A percentile compares a stretch with the other conserved stretches of the same genome.
Conservation (phyloP, 2,888 invertebrate genomes). For the Tolmerus cingulatus region DNA sequence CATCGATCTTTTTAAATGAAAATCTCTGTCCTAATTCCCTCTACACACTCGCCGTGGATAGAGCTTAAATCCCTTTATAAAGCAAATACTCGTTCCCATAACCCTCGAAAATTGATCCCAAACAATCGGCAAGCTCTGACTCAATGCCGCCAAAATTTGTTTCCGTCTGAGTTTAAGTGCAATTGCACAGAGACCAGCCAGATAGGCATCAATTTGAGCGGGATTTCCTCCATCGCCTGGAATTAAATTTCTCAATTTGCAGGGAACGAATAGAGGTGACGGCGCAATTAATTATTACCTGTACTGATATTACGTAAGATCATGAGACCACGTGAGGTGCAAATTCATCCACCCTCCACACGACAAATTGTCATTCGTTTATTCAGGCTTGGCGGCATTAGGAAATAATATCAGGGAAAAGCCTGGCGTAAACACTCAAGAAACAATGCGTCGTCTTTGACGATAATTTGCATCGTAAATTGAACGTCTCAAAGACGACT, state of each 20-base stretch:
- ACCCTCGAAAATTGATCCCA: background rate
- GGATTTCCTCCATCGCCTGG: background rate
- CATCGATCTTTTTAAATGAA: background rate
- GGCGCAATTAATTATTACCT: background rate
- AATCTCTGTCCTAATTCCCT: background rate
- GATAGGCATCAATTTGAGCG: background rate
- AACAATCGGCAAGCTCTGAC: background rate
- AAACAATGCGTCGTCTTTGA: slow-evolving; percentile 21
- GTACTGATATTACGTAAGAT: background rate
- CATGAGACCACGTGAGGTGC: background rate
- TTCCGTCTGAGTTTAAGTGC: background rate
- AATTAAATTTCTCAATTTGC: slow-evolving; percentile 15
- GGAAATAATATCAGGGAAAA: background rate
- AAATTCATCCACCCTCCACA: background rate
- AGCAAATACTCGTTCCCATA: background rate
- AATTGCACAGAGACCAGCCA: background rate
- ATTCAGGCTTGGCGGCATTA: background rate
- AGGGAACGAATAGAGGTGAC: background rate
- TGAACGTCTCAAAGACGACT: slow-evolving; percentile 3
- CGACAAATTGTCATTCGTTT: background rate
- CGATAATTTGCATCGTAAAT: slow-evolving; percentile 30
- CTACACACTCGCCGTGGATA: background rate
- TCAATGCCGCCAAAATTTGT: background rate
- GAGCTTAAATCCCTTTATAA: background rate
- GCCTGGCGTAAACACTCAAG: background rate